These are phyloP conservation scores for Rhabdornis inornatus DNA, from an alignment of 2,113 vertebrate genomes.

Conservation along the genomic window DNA sequence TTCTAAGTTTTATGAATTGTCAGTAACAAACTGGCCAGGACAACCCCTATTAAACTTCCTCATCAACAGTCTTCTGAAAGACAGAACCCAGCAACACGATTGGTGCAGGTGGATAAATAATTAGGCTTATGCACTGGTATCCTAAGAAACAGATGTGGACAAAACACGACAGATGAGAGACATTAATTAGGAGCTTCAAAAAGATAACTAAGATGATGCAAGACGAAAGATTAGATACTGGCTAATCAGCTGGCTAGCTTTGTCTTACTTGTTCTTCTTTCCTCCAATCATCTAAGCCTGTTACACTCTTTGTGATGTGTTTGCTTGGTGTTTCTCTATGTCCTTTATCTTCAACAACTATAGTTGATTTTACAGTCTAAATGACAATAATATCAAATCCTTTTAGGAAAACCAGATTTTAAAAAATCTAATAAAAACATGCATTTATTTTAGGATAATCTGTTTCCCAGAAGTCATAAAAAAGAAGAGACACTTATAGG, in stretches of 20 bases:
- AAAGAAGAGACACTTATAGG: background rate
- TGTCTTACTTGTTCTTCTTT: background rate
- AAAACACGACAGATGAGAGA: background rate
- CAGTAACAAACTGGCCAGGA: background rate
- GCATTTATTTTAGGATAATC: background rate
- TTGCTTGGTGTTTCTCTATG: background rate
- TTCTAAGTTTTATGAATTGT: background rate
- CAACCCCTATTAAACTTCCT: background rate
- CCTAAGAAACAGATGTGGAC: background rate
- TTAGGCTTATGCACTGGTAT: background rate
- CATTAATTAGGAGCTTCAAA: conserved; percentile 3
- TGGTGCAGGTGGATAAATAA: background rate
- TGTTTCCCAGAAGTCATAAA: background rate
- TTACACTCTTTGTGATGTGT: background rate
- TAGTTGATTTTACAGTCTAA: background rate
- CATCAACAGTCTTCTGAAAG: background rate
- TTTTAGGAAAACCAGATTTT: background rate
- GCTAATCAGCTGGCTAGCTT: background rate
- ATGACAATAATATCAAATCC: background rate
- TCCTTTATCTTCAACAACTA: background rate
- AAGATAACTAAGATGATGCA: background rate
- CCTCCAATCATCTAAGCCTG: background rate
- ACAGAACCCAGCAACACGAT: background rate
- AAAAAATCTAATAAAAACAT: background rate
- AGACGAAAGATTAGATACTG: background rate